Conservation (phyloP, 2,113 vertebrate species). For the Podarcis muralis region DNA sequence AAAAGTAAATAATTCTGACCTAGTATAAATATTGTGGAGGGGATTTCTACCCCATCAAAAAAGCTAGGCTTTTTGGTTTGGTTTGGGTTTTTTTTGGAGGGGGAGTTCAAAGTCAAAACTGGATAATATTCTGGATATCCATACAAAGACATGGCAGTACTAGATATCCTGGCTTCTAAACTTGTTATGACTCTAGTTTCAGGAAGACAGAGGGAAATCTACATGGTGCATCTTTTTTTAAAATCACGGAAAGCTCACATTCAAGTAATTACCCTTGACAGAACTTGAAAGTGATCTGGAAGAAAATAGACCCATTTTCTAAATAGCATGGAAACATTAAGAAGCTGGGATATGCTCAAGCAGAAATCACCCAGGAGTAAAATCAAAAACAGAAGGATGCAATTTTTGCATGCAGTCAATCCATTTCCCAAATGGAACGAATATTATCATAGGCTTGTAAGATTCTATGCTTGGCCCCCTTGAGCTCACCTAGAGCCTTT, state of each 20-base stretch:
- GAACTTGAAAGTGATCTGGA: background rate
- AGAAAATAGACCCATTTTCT: conserved; percentile 2
- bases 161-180: background rate
- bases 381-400: conserved; percentile 55
- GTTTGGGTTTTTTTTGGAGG: too few species aligned
- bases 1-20: background rate
- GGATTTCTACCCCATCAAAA: background rate
- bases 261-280: conserved; percentile 28
- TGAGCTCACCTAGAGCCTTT: background rate
- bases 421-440: background rate
- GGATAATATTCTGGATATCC: background rate
- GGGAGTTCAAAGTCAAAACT: background rate
- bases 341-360: conserved; percentile 33
- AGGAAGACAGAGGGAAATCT: background rate
- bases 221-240: conserved; percentile 28
- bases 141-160: background rate
- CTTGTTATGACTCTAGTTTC: conserved; percentile 20
- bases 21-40: background rate
- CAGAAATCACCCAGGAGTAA: conserved; percentile 55
- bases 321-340: conserved; percentile 11
- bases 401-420: conserved; percentile 8
- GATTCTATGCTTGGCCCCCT: background rate
- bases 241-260: background rate
- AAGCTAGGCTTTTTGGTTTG: background rate
- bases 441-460: background rate